These are phyloP conservation scores for Anolis apletophallus DNA, from an alignment of 2,797 vertebrate genomes.

Conservation along the genomic window DNA sequence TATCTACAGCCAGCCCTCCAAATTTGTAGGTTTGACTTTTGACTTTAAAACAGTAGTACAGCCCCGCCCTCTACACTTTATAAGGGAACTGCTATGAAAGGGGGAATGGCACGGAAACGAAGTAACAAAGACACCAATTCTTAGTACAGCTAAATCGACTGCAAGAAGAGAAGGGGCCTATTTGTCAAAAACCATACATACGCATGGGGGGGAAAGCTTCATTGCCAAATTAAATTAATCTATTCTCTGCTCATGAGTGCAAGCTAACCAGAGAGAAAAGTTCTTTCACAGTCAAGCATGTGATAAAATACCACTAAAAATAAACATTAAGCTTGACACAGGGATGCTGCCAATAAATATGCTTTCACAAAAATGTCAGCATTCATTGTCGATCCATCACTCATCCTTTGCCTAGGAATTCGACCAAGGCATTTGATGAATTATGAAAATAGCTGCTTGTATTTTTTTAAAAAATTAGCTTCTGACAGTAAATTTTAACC, in stretches of 20 bases:
- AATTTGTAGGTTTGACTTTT: no score
- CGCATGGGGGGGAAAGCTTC: not conserved
- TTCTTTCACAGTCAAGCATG: not conserved
- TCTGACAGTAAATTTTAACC: not conserved
- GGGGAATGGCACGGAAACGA: not conserved
- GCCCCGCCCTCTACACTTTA: not conserved
- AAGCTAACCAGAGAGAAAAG: not conserved
- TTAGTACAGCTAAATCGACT: not conserved
- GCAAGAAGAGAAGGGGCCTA: not conserved
- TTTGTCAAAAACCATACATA: not conserved
- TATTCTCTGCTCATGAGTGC: not conserved
- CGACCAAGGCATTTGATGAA: not conserved
- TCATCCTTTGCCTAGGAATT: not conserved
- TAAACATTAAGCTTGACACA: not conserved
- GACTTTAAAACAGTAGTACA: not conserved
- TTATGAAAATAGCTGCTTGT: not conserved
- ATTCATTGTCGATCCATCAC: not conserved
- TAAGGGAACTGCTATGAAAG: not conserved
- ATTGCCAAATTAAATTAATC: constrained; percentile 2
- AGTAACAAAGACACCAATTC: not conserved
- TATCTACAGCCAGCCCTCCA: no score
- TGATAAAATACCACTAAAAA: not conserved
- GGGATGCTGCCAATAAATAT: constrained; percentile 3
- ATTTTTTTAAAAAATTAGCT: not conserved
- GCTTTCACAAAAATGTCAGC: not conserved